Conservation (phyloP, 2,113 vertebrate genomes). For the Pseudorasbora parva region DNA sequence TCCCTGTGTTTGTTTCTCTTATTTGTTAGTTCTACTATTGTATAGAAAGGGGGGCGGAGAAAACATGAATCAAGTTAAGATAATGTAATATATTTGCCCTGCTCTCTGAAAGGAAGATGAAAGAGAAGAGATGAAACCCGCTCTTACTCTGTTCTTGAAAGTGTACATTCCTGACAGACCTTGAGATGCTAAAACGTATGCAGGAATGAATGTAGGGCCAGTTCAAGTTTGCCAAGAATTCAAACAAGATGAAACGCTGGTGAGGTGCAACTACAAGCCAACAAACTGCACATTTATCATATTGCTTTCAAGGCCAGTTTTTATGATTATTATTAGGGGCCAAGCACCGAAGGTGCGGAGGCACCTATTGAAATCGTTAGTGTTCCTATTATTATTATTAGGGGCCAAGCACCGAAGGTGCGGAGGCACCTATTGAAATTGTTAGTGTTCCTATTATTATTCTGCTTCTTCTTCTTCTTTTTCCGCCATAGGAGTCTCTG, state of each 20-base stretch:
- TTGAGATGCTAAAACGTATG: background rate
- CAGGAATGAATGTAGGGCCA: background rate
- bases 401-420: no score
- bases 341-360: no score
- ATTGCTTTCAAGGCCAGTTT: background rate
- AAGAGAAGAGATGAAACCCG: conserved; percentile 38
- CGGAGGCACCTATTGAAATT: no score
- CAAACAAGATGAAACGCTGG: conserved; percentile 11
- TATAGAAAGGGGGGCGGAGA: background rate
- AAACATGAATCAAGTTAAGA: conserved; percentile 23
- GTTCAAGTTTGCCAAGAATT: conserved; percentile 8
- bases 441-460: no score
- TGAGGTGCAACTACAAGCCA: background rate
- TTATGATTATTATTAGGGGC: no score
- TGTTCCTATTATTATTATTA: no score
- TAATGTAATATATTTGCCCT: conserved; percentile 12
- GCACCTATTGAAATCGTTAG: no score
- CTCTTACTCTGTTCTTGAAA: conserved; percentile 19
- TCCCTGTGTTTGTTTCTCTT: background rate
- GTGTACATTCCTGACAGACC: conserved; percentile 15
- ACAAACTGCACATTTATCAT: background rate
- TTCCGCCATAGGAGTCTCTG: no score
- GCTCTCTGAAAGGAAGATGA: conserved; percentile 39
- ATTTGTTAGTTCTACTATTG: background rate
- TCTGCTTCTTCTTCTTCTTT: no score